These are phyloP conservation scores for Diplodus sargus DNA, from an alignment of 2,797 vertebrate genomes.

Conservation along the genomic window DNA sequence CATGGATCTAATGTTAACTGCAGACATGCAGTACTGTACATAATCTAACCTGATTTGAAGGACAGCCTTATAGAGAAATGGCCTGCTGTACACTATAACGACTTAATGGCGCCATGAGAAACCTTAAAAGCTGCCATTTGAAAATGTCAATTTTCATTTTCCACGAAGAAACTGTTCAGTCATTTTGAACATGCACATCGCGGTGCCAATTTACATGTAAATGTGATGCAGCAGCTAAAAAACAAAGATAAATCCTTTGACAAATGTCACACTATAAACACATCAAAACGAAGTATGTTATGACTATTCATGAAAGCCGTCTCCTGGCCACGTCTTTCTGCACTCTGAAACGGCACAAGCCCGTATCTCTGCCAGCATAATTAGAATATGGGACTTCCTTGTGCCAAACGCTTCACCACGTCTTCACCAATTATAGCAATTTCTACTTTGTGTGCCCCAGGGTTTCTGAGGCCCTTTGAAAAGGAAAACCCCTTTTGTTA, in stretches of 20 bases:
- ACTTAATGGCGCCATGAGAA: not conserved
- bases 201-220: slow-evolving; percentile 63
- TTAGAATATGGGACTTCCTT: slow-evolving; percentile 56
- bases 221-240: slow-evolving; percentile 44
- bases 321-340: slow-evolving; percentile 27
- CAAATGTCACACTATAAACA: slow-evolving; percentile 57
- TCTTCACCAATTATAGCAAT: slow-evolving; percentile 64
- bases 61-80: slow-evolving; percentile 6
- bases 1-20: not conserved
- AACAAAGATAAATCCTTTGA: slow-evolving; percentile 55
- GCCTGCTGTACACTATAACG: not conserved
- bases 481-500: slow-evolving; percentile 64
- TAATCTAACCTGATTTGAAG: not conserved
- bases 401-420: slow-evolving; percentile 55
- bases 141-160: slow-evolving; percentile 35
- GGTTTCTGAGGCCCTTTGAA: slow-evolving; percentile 63
- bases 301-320: slow-evolving; percentile 55
- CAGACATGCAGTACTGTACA: not conserved
- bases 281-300: slow-evolving; percentile 40
- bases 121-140: slow-evolving; percentile 16
- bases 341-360: slow-evolving; percentile 33
- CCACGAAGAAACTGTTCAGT: slow-evolving; percentile 33
- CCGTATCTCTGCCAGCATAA: slow-evolving; percentile 53
- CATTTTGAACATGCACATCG: slow-evolving; percentile 59
- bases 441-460: slow-evolving; percentile 59